These are phyloP conservation scores for Acleris emargana DNA, from an alignment of 2,888 invertebrate species.

Conservation along the genomic window DNA sequence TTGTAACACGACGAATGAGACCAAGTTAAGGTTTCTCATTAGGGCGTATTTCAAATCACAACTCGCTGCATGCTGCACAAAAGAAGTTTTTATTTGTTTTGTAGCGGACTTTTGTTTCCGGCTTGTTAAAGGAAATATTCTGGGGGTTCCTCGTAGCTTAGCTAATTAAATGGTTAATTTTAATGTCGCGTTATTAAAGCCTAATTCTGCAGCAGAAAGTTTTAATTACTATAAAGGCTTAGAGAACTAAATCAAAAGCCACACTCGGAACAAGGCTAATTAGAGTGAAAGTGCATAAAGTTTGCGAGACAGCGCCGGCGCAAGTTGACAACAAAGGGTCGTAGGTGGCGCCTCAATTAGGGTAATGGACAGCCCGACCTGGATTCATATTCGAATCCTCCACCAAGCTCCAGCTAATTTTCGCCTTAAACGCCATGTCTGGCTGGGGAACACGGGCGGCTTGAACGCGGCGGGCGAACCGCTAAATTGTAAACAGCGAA, in stretches of 20 bases:
- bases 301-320: constrained; percentile 17
- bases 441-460: constrained; percentile 50
- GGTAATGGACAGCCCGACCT: constrained; percentile 82
- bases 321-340: constrained; percentile 61
- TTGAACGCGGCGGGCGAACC: constrained; percentile 25
- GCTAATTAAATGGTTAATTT: neutral
- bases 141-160: neutral
- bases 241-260: constrained; percentile 16
- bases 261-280: constrained; percentile 31
- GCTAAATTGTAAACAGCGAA: neutral
- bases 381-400: constrained; percentile 80
- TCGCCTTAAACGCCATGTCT: constrained; percentile 67
- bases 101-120: constrained; percentile 24
- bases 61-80: constrained; percentile 36
- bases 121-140: constrained; percentile 22
- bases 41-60: constrained; percentile 47
- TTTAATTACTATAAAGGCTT: constrained; percentile 17
- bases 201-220: too few species aligned
- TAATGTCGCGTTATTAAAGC: too few species aligned
- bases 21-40: constrained; percentile 73
- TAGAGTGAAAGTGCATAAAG: constrained; percentile 35
- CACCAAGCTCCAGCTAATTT: constrained; percentile 81
- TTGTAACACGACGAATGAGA: constrained; percentile 71
- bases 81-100: constrained; percentile 32
- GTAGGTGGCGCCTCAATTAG: constrained; percentile 68